Percentiles rank a stretch among this genome's conserved stretches.
Conservation (phyloP, 2,888 invertebrate genomes). For the Camponotus fellah region DNA sequence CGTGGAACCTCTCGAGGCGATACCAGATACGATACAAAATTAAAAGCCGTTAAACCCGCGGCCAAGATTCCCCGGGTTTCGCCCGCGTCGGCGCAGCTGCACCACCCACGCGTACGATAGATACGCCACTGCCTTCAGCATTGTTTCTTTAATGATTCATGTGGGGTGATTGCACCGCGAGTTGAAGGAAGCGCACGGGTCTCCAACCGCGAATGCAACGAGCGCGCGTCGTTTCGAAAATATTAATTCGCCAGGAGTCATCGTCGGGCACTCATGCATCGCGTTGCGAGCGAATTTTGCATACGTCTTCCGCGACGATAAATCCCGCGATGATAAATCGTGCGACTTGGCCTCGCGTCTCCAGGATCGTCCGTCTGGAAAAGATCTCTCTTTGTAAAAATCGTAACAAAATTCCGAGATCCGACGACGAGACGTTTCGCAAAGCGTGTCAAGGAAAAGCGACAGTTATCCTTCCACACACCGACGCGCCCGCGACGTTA, state of each 20-base stretch:
- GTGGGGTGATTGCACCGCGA: slow-evolving; percentile 76
- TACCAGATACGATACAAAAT: slow-evolving; percentile 38
- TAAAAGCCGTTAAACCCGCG: slow-evolving; percentile 66
- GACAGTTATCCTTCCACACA: slow-evolving; percentile 49
- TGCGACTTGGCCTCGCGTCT: too few relatives aligned
- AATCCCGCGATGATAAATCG: not conserved
- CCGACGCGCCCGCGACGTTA: slow-evolving; percentile 43
- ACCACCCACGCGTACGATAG: slow-evolving; percentile 77
- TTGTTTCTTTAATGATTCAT: slow-evolving; percentile 78
- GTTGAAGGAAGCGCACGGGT: slow-evolving; percentile 72
- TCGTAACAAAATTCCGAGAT: too few relatives aligned
- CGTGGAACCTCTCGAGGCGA: not conserved
- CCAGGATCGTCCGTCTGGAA: too few relatives aligned
- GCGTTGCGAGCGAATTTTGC: not conserved
- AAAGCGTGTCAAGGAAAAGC: slow-evolving; percentile 50
- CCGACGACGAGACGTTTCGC: slow-evolving; percentile 15
- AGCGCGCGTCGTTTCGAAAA: slow-evolving; percentile 74
- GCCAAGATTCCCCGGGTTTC: slow-evolving; percentile 72
- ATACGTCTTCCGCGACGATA: not conserved
- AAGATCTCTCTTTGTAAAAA: not conserved
- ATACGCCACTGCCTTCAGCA: slow-evolving; percentile 79
- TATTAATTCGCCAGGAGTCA: slow-evolving; percentile 71
- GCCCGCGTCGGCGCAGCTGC: slow-evolving; percentile 74
- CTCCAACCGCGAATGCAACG: slow-evolving; percentile 77
- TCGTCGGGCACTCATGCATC: slow-evolving; percentile 46